Base-by-base conservation (phyloP, 2,113 vertebrate genomes). In the Anthoscopus minutus region DNA sequence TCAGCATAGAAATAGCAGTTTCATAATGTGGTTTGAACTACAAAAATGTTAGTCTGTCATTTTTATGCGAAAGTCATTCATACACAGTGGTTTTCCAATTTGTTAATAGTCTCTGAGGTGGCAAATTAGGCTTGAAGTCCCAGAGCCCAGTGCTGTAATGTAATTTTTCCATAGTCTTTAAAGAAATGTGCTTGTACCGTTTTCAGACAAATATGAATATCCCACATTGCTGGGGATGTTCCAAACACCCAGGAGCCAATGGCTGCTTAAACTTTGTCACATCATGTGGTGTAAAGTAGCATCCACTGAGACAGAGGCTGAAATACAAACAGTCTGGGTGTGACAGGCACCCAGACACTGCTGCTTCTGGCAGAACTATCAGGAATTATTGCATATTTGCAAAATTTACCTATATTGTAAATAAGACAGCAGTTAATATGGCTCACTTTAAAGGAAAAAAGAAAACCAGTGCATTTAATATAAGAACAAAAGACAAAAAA, bases 131-230 rank as follows among this genome's bases (percentile, higher is more conserved):
- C 74, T 86, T 73, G 31, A 86, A 56, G 16, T 42, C 72, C 61
- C 1, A 0, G 38, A 72, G 35, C 33, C 15, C 24, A 38, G 40
- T 1, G 0, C 64, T 78, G 3, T 33, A 64, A 84, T 6, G 2
- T 44, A 72, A 72, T 72, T 38, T 70, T 40, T 22, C 54, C 2
- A 2, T 53, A n/a, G 33, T 31, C 66, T 57, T 13, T 35, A 18
- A 83, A 61, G 56, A 42, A 71, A 91, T 81, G 28, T 20, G 5
- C 51, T 8, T 1, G 1, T 11, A 27, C 53, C 5, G 8, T 88
- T 86, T 72, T 48, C 40, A 25, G 56, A 45, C 10, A 1, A 81
- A 51, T 53, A 67, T 71, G 62, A 37, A 65, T 21, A 25, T 48
- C 23, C n/a, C 21, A 13, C 0, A 1, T 57, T 1, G 0, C 28